Evolutionary conservation across 2,113 vertebrate species (phyloP).

Genomic region (Polypterus bichir): DNA sequence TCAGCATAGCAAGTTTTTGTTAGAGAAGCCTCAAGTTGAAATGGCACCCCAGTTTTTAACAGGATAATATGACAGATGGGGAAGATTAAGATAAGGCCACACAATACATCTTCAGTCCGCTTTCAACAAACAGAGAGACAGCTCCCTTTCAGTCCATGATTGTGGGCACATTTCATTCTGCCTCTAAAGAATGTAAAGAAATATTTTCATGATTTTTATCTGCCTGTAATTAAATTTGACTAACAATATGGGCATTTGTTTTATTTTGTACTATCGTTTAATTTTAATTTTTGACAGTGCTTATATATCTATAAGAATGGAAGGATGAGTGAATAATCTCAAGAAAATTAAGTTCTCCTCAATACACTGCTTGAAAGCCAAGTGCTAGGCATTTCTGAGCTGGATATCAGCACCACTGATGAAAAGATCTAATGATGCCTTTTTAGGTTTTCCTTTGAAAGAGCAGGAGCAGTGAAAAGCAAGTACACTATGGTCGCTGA

Average conservation of each 20-base stretch:
- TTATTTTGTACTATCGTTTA: constrained; percentile 17
- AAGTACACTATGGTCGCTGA: too few species aligned
- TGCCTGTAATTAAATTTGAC: constrained; percentile 63
- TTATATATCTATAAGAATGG: not conserved
- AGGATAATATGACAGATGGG: constrained; percentile 50
- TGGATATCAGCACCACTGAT: too few species aligned
- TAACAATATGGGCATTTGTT: constrained; percentile 46
- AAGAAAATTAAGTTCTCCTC: too few species aligned
- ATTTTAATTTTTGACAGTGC: not conserved
- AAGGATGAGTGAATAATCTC: not conserved
- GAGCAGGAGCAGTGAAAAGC: too few species aligned
- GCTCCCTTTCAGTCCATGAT: constrained; percentile 34
- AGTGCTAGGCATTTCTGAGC: too few species aligned
- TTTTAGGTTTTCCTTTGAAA: too few species aligned
- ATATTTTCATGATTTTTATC: constrained; percentile 55
- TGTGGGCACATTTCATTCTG: constrained; percentile 48
- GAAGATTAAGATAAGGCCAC: constrained; percentile 62
- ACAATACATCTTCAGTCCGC: constrained; percentile 57
- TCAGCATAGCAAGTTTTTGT: constrained; percentile 20
- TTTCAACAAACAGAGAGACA: constrained; percentile 40
- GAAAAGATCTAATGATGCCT: too few species aligned
- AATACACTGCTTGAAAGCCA: too few species aligned
- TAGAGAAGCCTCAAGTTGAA: constrained; percentile 28
- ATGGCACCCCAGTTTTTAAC: constrained; percentile 43
- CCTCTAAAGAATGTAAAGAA: constrained; percentile 44